phyloP scores from a whole-genome alignment of 2,888 invertebrate genomes.

The Plebejus melissa region DNA sequence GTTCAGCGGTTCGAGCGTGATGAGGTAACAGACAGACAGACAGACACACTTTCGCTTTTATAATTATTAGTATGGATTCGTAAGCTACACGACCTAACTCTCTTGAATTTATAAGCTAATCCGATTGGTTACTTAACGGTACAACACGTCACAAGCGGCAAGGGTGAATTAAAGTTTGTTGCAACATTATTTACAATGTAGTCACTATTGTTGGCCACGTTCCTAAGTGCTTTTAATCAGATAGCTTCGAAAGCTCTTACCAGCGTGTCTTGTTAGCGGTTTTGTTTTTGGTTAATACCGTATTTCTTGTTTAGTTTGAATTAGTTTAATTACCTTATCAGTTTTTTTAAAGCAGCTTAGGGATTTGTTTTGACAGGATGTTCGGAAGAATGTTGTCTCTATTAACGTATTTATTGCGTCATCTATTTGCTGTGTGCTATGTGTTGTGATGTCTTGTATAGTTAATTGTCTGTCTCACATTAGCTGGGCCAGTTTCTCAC shows the following conservation, averaged over 20 bases:
- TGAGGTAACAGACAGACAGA: too few relatives aligned
- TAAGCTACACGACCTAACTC: not conserved
- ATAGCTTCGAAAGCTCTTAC: slow-evolving; percentile 8
- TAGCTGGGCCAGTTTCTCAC: too few relatives aligned
- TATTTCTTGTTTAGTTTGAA: not conserved
- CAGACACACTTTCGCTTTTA: too few relatives aligned
- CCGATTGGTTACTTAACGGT: not conserved
- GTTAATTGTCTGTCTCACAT: too few relatives aligned
- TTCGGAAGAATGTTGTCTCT: too few relatives aligned
- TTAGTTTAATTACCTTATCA: not conserved
- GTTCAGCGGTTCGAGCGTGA: too few relatives aligned
- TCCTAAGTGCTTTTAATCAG: slow-evolving; percentile 17
- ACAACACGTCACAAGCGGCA: not conserved
- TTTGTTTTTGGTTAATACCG: not conserved
- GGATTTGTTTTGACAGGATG: not conserved
- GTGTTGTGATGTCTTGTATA: too few relatives aligned
- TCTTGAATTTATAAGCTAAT: not conserved
- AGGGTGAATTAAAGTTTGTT: not conserved
- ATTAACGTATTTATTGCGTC: too few relatives aligned
- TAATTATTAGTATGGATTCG: too few relatives aligned
- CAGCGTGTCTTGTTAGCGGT: not conserved
- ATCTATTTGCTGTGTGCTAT: too few relatives aligned
- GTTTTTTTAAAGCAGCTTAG: not conserved
- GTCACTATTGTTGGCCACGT: not conserved
- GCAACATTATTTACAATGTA: not conserved